Conservation (phyloP, 2,113 vertebrate species). For the Gymnocephalus cernua region DNA sequence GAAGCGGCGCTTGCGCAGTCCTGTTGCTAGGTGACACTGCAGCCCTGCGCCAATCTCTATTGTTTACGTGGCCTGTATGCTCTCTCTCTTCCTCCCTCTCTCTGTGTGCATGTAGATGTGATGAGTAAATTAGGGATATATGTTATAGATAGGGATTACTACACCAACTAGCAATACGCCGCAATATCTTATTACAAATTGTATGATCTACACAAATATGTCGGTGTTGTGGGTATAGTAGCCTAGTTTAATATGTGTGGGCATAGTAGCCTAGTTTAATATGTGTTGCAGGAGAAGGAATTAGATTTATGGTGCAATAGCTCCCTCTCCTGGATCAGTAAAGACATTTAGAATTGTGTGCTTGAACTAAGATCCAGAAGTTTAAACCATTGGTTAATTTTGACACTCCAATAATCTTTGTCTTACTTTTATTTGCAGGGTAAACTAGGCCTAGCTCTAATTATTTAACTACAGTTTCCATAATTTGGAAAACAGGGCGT, state of each 20-base stretch:
- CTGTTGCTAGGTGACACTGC: constrained; percentile 70
- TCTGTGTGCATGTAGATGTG: not conserved
- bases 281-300: not conserved
- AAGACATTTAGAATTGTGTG: not conserved
- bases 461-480: not conserved
- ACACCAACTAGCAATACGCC: not conserved
- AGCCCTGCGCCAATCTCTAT: constrained; percentile 13
- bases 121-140: not conserved
- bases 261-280: not conserved
- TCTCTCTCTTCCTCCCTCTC: not conserved
- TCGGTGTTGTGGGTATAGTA: not conserved
- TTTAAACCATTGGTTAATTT: not conserved
- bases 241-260: not conserved
- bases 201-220: not conserved
- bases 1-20: constrained; percentile 25
- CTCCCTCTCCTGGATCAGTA: constrained; percentile 62
- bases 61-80: not conserved
- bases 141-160: not conserved
- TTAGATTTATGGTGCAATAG: constrained; percentile 35
- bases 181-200: not conserved
- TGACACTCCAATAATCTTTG: too few species aligned
- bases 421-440: not conserved
- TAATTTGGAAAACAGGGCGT: not conserved
- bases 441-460: too few species aligned
- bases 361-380: not conserved